These are phyloP conservation scores for Catostomus latipinnis DNA, from an alignment of 2,797 vertebrate genomes.

Conservation along the genomic window DNA sequence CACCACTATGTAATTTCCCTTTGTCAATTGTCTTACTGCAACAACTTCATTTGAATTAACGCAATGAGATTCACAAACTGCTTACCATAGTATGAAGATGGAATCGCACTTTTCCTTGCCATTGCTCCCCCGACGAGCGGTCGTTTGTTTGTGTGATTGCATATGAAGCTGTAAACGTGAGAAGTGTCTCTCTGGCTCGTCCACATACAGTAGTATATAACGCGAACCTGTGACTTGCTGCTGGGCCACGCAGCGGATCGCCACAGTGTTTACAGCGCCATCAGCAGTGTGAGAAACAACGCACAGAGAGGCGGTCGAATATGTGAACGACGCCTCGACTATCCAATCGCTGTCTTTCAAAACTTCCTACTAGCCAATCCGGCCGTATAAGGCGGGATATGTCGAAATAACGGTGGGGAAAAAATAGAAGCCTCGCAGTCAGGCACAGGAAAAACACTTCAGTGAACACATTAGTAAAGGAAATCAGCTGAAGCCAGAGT, in stretches of 20 bases:
- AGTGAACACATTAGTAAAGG: neutral
- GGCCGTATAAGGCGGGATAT: neutral
- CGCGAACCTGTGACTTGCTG: slow-evolving; percentile 61
- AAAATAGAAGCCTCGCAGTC: neutral
- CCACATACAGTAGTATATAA: slow-evolving; percentile 60
- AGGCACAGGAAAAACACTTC: slow-evolving; percentile 7
- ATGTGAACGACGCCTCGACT: neutral
- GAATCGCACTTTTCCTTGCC: slow-evolving; percentile 79
- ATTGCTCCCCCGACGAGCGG: slow-evolving; percentile 73
- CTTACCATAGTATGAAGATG: slow-evolving; percentile 81
- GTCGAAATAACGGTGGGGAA: neutral
- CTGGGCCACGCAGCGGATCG: slow-evolving; percentile 76
- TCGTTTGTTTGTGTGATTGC: slow-evolving; percentile 81
- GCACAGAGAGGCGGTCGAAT: slow-evolving; percentile 5
- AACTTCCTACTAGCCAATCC: slow-evolving; percentile 2
- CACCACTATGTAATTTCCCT: slow-evolving; percentile 5
- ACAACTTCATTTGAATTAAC: slow-evolving; percentile 42
- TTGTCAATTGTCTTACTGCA: slow-evolving; percentile 44
- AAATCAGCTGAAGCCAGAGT: slow-evolving; percentile 13
- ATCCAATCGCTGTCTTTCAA: slow-evolving; percentile 10
- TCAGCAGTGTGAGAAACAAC: neutral
- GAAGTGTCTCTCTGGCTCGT: slow-evolving; percentile 53
- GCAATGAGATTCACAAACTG: slow-evolving; percentile 50
- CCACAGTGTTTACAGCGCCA: slow-evolving; percentile 82
- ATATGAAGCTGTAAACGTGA: slow-evolving; percentile 77